A percentile compares a stretch with the other conserved stretches of the same genome.
phyloP scores from a whole-genome alignment of 2,888 invertebrate genomes.

The Heliconius charithonia region DNA sequence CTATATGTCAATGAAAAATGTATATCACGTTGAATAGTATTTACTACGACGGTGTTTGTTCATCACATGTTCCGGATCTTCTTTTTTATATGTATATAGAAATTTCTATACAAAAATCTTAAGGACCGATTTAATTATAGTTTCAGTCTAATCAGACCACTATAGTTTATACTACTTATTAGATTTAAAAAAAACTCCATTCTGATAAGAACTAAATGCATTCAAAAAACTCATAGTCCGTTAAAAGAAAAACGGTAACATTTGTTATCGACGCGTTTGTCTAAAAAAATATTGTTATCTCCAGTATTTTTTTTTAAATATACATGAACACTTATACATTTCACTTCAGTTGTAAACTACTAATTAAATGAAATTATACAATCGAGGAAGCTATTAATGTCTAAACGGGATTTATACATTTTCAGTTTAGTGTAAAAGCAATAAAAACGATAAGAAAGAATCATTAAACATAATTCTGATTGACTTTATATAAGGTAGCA shows the following conservation, averaged over 20 bases:
- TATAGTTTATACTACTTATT: not conserved
- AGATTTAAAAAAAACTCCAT: not conserved
- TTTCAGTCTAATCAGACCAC: no score
- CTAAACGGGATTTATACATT: conserved; percentile 24
- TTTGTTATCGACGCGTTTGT: not conserved
- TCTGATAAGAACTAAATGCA: not conserved
- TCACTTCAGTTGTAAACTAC: conserved; percentile 11
- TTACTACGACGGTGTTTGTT: no score
- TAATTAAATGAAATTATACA: conserved; percentile 25
- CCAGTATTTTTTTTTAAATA: not conserved
- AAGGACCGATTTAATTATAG: no score
- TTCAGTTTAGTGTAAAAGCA: conserved; percentile 12
- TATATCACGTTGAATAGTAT: no score
- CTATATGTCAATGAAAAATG: no score
- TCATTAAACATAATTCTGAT: conserved; percentile 20
- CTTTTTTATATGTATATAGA: not conserved
- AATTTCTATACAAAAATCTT: not conserved
- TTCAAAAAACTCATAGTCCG: not conserved
- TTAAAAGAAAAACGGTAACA: not conserved
- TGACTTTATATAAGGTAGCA: conserved; percentile 24
- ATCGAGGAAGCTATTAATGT: conserved; percentile 25
- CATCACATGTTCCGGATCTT: no score
- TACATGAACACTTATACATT: not conserved
- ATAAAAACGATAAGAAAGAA: conserved; percentile 24
- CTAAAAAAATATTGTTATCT: not conserved